Percentiles rank a stretch among this genome's conserved stretches.
Conservation (phyloP, 2,888 invertebrate species). For the Drosophila kambysellisi region DNA sequence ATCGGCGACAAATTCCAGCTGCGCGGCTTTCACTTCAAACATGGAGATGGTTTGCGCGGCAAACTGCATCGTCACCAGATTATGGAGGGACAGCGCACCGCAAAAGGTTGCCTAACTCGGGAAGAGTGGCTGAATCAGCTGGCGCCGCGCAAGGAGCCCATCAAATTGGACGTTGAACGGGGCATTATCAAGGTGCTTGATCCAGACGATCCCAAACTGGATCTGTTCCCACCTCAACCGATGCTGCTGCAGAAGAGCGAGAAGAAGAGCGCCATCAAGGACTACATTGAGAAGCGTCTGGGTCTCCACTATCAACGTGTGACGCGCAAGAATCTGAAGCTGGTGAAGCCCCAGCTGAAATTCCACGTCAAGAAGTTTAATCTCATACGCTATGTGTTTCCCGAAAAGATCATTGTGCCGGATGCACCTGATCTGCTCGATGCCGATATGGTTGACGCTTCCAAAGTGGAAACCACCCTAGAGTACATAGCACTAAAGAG, state of each 20-base stretch:
- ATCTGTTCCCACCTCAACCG: conserved; percentile 71
- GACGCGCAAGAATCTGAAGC: conserved; percentile 73
- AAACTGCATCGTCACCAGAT: conserved; percentile 74
- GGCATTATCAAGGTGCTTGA: conserved; percentile 68
- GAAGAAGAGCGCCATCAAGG: conserved; percentile 61
- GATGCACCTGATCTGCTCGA: conserved; percentile 39
- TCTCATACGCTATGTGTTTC: conserved; percentile 80
- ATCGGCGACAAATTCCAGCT: conserved; percentile 74
- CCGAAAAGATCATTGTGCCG: conserved; percentile 59
- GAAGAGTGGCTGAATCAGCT: conserved; percentile 83
- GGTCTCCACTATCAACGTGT: conserved; percentile 80
- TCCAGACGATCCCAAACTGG: conserved; percentile 79
- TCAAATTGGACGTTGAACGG: conserved; percentile 74
- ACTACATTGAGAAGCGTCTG: conserved; percentile 69
- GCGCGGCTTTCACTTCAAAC: conserved; percentile 83
- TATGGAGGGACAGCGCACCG: conserved; percentile 64
- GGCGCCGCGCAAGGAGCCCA: conserved; percentile 72
- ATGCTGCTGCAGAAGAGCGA: conserved; percentile 44
- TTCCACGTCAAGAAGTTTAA: conserved; percentile 83
- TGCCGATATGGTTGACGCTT: conserved; percentile 43
- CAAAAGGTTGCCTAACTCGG: conserved; percentile 80
- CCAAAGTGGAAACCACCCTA: conserved; percentile 64
- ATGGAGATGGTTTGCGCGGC: conserved; percentile 80
- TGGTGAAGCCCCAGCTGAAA: conserved; percentile 76
- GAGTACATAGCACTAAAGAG: conserved; percentile 73